Evolutionary conservation across 2,888 invertebrate species (phyloP), one percentile per base, ranked within the genome.

Genomic region (Leptogaster cylindrica): DNA sequence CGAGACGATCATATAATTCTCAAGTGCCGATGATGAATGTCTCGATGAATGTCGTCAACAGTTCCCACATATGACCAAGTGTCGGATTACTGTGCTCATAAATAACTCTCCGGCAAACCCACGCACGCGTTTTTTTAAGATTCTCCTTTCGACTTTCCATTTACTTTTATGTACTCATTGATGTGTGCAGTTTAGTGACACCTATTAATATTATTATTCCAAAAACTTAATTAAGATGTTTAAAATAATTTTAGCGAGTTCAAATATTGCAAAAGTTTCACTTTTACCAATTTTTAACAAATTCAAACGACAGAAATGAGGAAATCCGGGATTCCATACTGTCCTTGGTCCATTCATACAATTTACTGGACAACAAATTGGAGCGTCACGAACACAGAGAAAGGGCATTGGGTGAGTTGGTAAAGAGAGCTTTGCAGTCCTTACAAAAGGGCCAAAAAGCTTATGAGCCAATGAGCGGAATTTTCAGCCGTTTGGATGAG

Each of bases 381-480:
- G 93, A 93, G 76, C 83, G 93, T 12, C 93, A 94, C 78, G 93
- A 94, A 78, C 88, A 86, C 73, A 83, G 94, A 8, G 93, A 93
- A 78, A 85, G 91, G 71, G 87, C 88, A 0, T 81, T 92, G 18
- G 92, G 91, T 0, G 93, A 93, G 67, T 86, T 90, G 72, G 76
- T 93, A 61, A 93, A 92, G 81, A 90, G 89, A 77, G 87, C 88
- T 52, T 80, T 94, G 69, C 81, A 84, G 1, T 82, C 85, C 0
- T 78, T 93, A 50, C 92, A 92, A 71, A 92, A 90, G 78, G 86
- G 89, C 63, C 88, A 89, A 71, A 84, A 88, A 71, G 84, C 85
- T 1, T 81, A 90, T 44, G 91, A 91, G 73, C 89, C 87, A 0
- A 82, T 90, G 51, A 88, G 87, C 72, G 88, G 88, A 6, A 86